Conservation (phyloP, 2,888 invertebrate species). For the Meteorus colon region DNA sequence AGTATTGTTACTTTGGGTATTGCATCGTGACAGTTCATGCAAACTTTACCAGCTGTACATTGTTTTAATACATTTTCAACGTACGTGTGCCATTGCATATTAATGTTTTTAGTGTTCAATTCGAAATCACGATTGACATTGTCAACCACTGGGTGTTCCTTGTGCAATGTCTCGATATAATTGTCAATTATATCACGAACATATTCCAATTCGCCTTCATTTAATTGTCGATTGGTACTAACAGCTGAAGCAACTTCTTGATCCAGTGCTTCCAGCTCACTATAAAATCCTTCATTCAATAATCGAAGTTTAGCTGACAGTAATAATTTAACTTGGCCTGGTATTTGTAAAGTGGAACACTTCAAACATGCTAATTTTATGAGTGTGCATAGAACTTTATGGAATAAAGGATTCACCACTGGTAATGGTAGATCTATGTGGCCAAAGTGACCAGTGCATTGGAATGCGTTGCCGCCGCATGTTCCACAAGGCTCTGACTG, state of each 20-base stretch:
- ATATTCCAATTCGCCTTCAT: conserved; percentile 66
- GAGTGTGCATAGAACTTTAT: conserved; percentile 81
- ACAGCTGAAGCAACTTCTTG: conserved; percentile 65
- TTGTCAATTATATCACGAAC: conserved; percentile 74
- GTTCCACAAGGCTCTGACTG: conserved; percentile 85
- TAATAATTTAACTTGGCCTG: conserved; percentile 76
- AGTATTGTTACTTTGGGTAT: conserved; percentile 77
- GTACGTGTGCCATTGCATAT: conserved; percentile 74
- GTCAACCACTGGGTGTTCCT: conserved; percentile 53
- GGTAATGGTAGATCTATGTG: conserved; percentile 93
- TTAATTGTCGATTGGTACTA: conserved; percentile 46
- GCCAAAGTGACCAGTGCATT: conserved; percentile 95
- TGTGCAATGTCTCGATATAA: conserved; percentile 67
- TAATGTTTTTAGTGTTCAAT: conserved; percentile 73
- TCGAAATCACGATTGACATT: conserved; percentile 61
- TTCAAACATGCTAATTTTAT: conserved; percentile 82
- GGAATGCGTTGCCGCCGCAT: conserved; percentile 80
- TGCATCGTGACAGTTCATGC: conserved; percentile 76
- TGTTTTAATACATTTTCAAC: conserved; percentile 74
- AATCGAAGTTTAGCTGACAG: conserved; percentile 82
- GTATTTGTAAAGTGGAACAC: conserved; percentile 82
- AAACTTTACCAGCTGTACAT: conserved; percentile 74
- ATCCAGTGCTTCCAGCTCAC: conserved; percentile 82
- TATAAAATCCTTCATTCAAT: conserved; percentile 83
- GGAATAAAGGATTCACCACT: conserved; percentile 93